Evolutionary conservation across 2,113 vertebrate species (phyloP).

Genomic region (Campylomormyrus numenius): DNA sequence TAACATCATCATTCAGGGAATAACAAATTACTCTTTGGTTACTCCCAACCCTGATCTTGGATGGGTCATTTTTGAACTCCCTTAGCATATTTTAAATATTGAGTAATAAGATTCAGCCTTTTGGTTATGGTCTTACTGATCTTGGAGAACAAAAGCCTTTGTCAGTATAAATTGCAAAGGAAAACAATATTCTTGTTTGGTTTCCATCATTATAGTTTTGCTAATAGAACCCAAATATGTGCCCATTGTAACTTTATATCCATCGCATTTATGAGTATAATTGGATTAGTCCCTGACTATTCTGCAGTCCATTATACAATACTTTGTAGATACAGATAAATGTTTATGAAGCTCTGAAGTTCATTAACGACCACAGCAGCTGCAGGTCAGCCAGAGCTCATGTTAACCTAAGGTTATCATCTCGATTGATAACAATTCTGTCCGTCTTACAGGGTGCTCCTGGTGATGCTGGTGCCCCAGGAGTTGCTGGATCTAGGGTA

Average conservation of each 20-base stretch:
- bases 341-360: background rate
- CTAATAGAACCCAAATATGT: background rate
- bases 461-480: slow-evolving; percentile 78
- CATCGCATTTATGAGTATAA: background rate
- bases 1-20: background rate
- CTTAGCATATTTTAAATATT: background rate
- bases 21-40: background rate
- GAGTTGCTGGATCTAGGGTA: slow-evolving; percentile 79
- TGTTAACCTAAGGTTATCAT: background rate
- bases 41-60: background rate
- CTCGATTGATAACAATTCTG: background rate
- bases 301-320: background rate
- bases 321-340: background rate
- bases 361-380: background rate
- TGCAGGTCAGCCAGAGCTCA: background rate
- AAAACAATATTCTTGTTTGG: background rate
- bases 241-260: background rate
- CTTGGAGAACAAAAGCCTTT: background rate
- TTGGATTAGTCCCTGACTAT: background rate
- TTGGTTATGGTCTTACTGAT: background rate
- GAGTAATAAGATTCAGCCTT: background rate
- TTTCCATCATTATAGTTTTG: background rate
- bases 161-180: background rate
- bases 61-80: background rate
- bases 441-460: slow-evolving; percentile 62